These are phyloP conservation scores for Eonycteris spelaea DNA, from an alignment of 2,113 vertebrate species.

Conservation along the genomic window DNA sequence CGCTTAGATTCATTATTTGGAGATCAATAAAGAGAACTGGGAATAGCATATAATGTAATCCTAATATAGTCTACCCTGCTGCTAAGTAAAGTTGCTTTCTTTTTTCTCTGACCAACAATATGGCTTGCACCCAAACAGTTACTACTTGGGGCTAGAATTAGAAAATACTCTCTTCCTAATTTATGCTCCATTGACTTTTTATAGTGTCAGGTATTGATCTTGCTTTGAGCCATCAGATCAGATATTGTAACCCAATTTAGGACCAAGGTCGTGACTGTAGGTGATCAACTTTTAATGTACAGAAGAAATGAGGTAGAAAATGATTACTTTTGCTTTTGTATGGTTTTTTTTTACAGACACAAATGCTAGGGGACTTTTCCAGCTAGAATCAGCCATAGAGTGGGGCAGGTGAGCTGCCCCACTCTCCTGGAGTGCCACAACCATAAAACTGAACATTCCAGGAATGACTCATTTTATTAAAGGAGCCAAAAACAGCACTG, in stretches of 20 bases:
- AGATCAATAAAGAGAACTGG: slow-evolving; percentile 49
- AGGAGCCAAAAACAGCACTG: slow-evolving; percentile 56
- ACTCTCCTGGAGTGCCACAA: slow-evolving; percentile 52
- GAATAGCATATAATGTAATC: slow-evolving; percentile 41
- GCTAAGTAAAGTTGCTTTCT: slow-evolving; percentile 41
- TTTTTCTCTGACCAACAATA: slow-evolving; percentile 34
- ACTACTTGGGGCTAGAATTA: slow-evolving; percentile 21
- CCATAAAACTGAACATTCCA: slow-evolving; percentile 68
- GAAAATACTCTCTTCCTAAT: slow-evolving; percentile 56
- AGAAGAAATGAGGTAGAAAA: slow-evolving; percentile 57
- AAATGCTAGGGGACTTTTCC: slow-evolving; percentile 69
- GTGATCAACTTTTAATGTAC: slow-evolving; percentile 60
- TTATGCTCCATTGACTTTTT: slow-evolving; percentile 46
- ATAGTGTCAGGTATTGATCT: slow-evolving; percentile 43
- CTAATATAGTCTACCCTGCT: background rate
- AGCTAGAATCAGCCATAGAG: slow-evolving; percentile 43
- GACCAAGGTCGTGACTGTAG: slow-evolving; percentile 37
- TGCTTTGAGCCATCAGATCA: slow-evolving; percentile 49
- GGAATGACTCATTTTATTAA: slow-evolving; percentile 66
- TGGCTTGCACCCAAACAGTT: background rate
- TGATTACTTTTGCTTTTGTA: slow-evolving; percentile 67
- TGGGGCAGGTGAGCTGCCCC: slow-evolving; percentile 59
- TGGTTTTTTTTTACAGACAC: slow-evolving; percentile 72
- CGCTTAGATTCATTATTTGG: slow-evolving; percentile 39
- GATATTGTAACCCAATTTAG: slow-evolving; percentile 10